These are phyloP conservation scores for Drosophila pandora DNA, from an alignment of 1,140 invertebrate genomes.

Conservation along the genomic window DNA sequence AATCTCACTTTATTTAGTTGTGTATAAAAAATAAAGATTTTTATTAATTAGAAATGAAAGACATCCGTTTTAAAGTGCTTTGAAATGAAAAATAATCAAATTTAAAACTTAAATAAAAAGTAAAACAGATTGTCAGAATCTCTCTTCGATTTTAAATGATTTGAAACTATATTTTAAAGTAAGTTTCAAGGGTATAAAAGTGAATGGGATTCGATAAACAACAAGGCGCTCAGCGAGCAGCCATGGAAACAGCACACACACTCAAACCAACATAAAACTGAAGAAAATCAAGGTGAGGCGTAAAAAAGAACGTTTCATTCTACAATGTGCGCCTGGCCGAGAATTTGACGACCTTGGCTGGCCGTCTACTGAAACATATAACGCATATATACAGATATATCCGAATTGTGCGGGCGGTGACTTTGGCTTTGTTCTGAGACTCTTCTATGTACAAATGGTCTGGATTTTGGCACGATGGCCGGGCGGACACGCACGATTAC, in stretches of 20 bases:
- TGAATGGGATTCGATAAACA: conserved; percentile 21
- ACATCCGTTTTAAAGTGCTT: no score
- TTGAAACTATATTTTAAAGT: not conserved
- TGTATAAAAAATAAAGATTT: no score
- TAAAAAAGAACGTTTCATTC: conserved; percentile 59
- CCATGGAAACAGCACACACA: conserved; percentile 36
- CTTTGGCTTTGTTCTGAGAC: not conserved
- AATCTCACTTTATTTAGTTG: no score
- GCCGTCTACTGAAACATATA: conserved; percentile 43
- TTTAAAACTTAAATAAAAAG: no score
- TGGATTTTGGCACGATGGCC: conserved; percentile 4
- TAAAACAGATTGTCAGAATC: no score
- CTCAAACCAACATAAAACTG: conserved; percentile 23
- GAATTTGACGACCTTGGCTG: conserved; percentile 66
- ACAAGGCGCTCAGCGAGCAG: conserved; percentile 14
- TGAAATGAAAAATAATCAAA: no score
- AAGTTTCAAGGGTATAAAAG: not conserved
- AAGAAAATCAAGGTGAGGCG: conserved; percentile 71
- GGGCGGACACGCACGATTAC: conserved; percentile 17
- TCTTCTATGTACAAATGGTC: conserved; percentile 22
- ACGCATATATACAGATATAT: conserved; percentile 30
- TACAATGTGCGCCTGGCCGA: conserved; percentile 37
- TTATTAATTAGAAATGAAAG: no score
- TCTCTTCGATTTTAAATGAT: not conserved
- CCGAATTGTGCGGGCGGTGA: conserved; percentile 3